phyloP scores from a whole-genome alignment of 2,113 vertebrate genomes.

The Chionodraco myersi region DNA sequence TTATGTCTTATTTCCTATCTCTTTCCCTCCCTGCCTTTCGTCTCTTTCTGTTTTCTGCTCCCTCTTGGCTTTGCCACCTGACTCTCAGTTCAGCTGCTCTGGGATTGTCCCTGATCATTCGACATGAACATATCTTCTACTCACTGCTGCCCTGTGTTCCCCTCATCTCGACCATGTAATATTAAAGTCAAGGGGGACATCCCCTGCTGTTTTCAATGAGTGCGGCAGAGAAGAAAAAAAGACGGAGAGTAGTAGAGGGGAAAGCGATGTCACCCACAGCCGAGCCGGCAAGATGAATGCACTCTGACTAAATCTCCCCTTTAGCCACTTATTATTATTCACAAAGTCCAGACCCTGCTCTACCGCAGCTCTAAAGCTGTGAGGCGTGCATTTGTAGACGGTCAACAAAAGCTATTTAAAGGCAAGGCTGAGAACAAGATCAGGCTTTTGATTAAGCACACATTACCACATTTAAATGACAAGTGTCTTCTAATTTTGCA shows the following conservation, averaged over 20 bases:
- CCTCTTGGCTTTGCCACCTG: constrained; percentile 18
- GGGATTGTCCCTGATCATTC: constrained; percentile 61
- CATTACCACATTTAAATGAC: not conserved
- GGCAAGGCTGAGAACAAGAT: constrained; percentile 11
- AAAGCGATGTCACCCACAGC: constrained; percentile 64
- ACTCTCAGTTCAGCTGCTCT: constrained; percentile 50
- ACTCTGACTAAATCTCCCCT: constrained; percentile 76
- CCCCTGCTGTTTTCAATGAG: constrained; percentile 59
- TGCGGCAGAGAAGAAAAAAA: constrained; percentile 29
- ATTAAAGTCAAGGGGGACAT: constrained; percentile 66
- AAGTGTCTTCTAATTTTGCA: not conserved
- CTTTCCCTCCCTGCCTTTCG: constrained; percentile 10
- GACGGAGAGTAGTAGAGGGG: constrained; percentile 34
- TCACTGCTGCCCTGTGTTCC: constrained; percentile 53
- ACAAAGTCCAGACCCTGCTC: constrained; percentile 62
- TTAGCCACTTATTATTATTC: constrained; percentile 80
- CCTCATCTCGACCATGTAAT: constrained; percentile 70
- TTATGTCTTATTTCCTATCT: constrained; percentile 15
- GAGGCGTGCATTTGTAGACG: constrained; percentile 43
- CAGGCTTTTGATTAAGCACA: constrained; percentile 29
- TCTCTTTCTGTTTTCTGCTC: constrained; percentile 4
- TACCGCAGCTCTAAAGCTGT: constrained; percentile 45
- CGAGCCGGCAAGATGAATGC: constrained; percentile 69
- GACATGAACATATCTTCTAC: constrained; percentile 56
- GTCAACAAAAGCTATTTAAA: constrained; percentile 48